Evolutionary conservation across 2,888 invertebrate genomes (phyloP), one percentile per base, ranked within the genome.

Genomic region (Temnothorax unifasciatus): DNA sequence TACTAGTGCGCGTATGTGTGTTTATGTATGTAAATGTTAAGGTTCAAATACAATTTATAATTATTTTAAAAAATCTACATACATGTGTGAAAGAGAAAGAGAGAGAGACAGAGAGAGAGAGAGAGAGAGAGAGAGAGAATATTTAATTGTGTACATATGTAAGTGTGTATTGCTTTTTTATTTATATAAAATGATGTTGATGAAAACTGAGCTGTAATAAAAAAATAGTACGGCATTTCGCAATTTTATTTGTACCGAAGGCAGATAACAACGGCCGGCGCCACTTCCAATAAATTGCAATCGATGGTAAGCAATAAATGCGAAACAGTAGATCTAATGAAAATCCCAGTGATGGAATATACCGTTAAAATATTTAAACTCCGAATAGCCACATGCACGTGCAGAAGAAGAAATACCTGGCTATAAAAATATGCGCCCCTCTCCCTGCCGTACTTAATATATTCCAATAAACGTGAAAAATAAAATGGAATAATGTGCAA

Each of bases 221-320:
- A 81, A 77, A 77, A 61, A 81, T 71, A 71, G 71, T 71, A 50
- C 15, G 25, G 59, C 59, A 81, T 81, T 81, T 81, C 9, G 38
- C 59, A 81, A 81, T 81, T 81, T 81, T 81, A 81, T 81, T 81
- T 81, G 59, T 50, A 50, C 71, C 38, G 25, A 81, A 81, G 79
- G 59, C 38, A 71, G 79, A 71, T 81, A 81, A 81, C 79, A 81
- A 71, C 79, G 71, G 34, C 47, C 71, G 71, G 34, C 38, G 71
- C 34, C 47, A 61, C 79, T 68, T 81, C 59, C 79, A 81, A 81
- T 81, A 81, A 81, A 81, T 71, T 81, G 71, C 79, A 81, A 81
- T 81, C 71, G 79, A 81, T 81, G 38, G 79, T 81, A 81, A 81
- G 79, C 79, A 81, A 81, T 81, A 81, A 81, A 81, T 81, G 79